phyloP scores from a whole-genome alignment of 2,888 invertebrate species.

The Callyntrura guangdongensis region DNA sequence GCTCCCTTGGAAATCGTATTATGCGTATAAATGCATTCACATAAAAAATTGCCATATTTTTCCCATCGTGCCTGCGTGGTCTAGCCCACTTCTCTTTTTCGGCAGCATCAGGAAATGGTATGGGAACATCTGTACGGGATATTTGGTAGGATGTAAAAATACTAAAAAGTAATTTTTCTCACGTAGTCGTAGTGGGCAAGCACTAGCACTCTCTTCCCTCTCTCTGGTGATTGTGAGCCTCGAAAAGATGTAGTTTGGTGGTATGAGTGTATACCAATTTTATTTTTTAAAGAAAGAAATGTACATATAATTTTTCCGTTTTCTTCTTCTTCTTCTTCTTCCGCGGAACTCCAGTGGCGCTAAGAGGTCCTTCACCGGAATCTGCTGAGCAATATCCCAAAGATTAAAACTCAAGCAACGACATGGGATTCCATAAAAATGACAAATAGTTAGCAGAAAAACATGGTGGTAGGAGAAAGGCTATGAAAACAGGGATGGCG shows the following conservation, averaged over 20 bases:
- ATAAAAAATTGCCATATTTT: slow-evolving; percentile 6
- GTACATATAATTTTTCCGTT: too few relatives aligned
- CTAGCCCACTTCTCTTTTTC: neutral
- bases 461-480: slow-evolving; percentile 49
- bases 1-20: neutral
- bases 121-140: too few relatives aligned
- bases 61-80: neutral
- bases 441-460: slow-evolving; percentile 77
- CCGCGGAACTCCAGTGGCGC: slow-evolving; percentile 29
- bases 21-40: neutral
- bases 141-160: slow-evolving; percentile 9
- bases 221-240: neutral
- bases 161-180: slow-evolving; percentile 36
- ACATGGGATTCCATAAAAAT: slow-evolving; percentile 81
- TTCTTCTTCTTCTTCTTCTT: slow-evolving; percentile 19
- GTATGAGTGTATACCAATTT: neutral
- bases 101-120: too few relatives aligned
- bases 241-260: neutral
- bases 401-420: slow-evolving; percentile 77
- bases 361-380: slow-evolving; percentile 39
- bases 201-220: neutral
- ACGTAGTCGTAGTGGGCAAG: slow-evolving; percentile 42
- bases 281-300: neutral
- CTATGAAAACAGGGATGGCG: slow-evolving; percentile 57
- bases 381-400: slow-evolving; percentile 72